phyloP scores from a whole-genome alignment of 37 sponge, comb jelly and placozoan species.

The Hexactinellida sp. region DNA sequence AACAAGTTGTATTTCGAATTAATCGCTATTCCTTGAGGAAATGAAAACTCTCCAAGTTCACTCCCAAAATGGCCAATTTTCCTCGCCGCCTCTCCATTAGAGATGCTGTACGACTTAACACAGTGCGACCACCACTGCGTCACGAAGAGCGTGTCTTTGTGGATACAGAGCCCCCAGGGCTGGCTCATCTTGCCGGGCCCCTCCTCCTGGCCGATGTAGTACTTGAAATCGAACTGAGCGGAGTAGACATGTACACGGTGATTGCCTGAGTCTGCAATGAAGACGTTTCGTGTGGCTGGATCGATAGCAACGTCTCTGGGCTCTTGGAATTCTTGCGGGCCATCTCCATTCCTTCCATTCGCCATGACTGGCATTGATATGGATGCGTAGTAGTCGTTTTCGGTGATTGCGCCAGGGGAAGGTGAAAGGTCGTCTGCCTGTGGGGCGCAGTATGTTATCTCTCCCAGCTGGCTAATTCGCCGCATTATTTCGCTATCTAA shows the following conservation, averaged over 20 bases:
- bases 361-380: neutral
- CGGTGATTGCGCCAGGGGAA: neutral
- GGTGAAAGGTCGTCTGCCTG: neutral
- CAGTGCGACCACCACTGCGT: conserved; percentile 12
- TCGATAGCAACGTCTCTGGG: neutral
- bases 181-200: conserved; percentile 6
- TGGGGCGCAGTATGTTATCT: neutral
- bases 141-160: neutral
- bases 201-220: conserved; percentile 23
- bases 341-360: neutral
- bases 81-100: neutral
- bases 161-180: neutral
- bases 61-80: conserved; percentile 9
- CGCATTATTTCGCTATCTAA: neutral
- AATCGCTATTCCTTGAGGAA: neutral
- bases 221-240: neutral
- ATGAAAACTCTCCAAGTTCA: conserved; percentile 1
- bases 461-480: neutral
- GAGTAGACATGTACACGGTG: neutral
- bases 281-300: neutral
- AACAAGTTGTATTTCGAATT: neutral
- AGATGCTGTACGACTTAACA: neutral
- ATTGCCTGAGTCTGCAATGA: neutral
- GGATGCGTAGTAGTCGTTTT: neutral
- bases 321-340: neutral